Evolutionary conservation across 2,888 invertebrate genomes (phyloP).

Genomic region (Liopterus haemorrhoidalis): DNA sequence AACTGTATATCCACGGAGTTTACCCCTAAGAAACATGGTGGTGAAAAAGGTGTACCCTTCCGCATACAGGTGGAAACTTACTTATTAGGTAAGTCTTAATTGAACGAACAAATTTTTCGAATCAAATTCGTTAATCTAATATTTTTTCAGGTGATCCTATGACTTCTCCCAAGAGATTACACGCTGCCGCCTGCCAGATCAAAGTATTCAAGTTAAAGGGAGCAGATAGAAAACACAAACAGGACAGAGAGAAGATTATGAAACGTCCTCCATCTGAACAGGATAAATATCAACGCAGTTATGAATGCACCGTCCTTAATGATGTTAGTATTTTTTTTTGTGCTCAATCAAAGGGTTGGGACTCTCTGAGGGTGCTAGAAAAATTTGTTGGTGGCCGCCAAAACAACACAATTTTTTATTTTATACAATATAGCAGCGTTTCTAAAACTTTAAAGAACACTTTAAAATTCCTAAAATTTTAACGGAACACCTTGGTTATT

Average conservation of each 20-base stretch:
- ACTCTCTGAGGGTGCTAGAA: no score
- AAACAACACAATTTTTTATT: no score
- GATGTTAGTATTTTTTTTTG: conserved; percentile 58
- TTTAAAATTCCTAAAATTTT: no score
- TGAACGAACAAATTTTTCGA: conserved; percentile 18
- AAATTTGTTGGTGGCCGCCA: no score
- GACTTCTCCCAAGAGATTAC: conserved; percentile 58
- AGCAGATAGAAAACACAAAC: conserved; percentile 94
- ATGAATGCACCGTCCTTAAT: conserved; percentile 88
- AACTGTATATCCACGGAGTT: conserved; percentile 98
- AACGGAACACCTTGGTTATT: no score
- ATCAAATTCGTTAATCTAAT: no score
- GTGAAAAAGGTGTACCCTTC: conserved; percentile 96
- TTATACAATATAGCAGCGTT: no score
- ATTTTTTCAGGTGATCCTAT: conserved; percentile 26
- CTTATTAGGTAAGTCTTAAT: conserved; percentile 51
- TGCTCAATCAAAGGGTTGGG: no score
- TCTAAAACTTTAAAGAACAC: no score
- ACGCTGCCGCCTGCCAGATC: conserved; percentile 93
- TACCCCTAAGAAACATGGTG: conserved; percentile 95
- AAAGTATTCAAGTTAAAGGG: conserved; percentile 93
- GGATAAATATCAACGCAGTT: conserved; percentile 92
- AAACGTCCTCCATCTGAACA: conserved; percentile 75
- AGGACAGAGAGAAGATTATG: conserved; percentile 90
- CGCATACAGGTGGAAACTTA: conserved; percentile 91